Base-by-base conservation (phyloP, 2,797 vertebrate genomes). In the Lacerta viridis region DNA sequence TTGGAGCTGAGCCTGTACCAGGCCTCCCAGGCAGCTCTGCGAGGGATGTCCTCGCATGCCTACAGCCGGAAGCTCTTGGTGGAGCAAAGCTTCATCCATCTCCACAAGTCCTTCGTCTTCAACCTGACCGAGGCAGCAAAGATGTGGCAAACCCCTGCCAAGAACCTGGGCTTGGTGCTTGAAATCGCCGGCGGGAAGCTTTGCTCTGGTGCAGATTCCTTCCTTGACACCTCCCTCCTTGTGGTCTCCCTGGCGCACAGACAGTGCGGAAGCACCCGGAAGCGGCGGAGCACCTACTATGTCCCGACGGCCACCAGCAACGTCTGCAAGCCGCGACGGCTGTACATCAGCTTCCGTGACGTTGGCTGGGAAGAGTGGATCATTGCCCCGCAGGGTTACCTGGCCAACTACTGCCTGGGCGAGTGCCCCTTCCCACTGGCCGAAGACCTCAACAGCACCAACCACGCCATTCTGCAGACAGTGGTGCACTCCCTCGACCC, bases 351-450 rank as follows among this genome's bases (percentile, higher is more conserved):
- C 96, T 99, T 99, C 95, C 98, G 97, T 8, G 99, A 99, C 0
- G 98, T 99, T 3, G 99, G 98, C 27, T 99, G 99, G 99, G 98
- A 99, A 95, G 98, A 98, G 88, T 99, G 99, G 99, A 98, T 99
- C 94, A 99, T 99, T 1, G 99, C 99, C 0, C 99, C 99, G 0
- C 98, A 98, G 87, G 99, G 99, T n/a, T 99, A 99, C 97, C 93
- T 99, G 96, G 98, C 99, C 13, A 99, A 99, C 86, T 99, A 98
- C 92, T 99, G 99, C 94, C 94, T 98, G 4, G 99, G 99, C 0
- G 97, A 98, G 66, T 99, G 99, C 17, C 97, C 98, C 0, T 98
- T 98, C 80, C 98, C 98, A 0, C 96, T 99, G 84, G 98, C 98
- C 0, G 97, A 98, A 0, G 97, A 98, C 85, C 96, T 98, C 61